These are phyloP conservation scores for Escarpia spicata DNA, from an alignment of 2,888 invertebrate species.

Conservation along the genomic window DNA sequence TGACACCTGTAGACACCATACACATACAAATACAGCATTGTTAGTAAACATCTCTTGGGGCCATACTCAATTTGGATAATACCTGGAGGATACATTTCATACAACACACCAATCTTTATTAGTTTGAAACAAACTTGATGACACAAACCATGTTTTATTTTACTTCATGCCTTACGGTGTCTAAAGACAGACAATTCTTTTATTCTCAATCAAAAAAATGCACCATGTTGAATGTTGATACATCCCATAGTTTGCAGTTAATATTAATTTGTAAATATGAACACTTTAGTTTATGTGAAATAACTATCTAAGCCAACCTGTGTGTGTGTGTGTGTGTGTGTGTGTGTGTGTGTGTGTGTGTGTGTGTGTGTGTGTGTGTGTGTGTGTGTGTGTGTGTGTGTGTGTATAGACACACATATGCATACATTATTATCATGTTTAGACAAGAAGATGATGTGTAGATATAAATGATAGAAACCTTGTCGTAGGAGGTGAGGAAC, in stretches of 20 bases:
- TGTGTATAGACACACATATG: background rate
- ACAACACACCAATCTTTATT: background rate
- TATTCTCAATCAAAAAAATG: background rate
- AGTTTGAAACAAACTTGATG: background rate
- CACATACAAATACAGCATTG: conserved; percentile 29
- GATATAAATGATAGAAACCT: conserved; percentile 68
- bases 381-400: background rate
- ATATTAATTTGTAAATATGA: background rate
- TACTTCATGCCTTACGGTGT: background rate
- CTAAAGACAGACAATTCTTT: background rate
- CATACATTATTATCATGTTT: background rate
- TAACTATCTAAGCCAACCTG: too few species aligned
- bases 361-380: too few species aligned
- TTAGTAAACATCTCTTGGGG: background rate
- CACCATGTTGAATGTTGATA: background rate
- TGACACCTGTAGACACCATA: conserved; percentile 70
- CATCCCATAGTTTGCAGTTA: background rate
- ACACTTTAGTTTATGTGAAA: background rate
- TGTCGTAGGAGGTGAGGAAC: conserved; percentile 78
- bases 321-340: too few species aligned
- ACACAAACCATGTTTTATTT: background rate
- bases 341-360: too few species aligned
- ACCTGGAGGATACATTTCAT: background rate
- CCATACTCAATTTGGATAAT: background rate
- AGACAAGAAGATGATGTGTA: background rate